These are phyloP conservation scores for Typhlichthys eigenmanni DNA, from an alignment of 2,797 vertebrate genomes.

Conservation along the genomic window DNA sequence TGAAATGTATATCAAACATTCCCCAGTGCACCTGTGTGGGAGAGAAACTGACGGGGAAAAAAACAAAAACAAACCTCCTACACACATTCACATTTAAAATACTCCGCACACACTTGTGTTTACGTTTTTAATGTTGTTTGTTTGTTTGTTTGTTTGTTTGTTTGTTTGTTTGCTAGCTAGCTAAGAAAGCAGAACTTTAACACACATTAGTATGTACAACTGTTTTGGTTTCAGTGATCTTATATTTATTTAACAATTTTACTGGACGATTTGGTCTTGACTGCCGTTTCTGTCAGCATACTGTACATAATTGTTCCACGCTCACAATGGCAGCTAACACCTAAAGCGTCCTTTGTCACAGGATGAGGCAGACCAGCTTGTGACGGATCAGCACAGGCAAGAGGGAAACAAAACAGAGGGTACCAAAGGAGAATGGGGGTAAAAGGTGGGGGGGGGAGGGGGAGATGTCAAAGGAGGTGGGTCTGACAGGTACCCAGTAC, in stretches of 20 bases:
- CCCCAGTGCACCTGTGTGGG: background rate
- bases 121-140: too few relatives aligned
- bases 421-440: constrained; percentile 1
- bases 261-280: constrained; percentile 31
- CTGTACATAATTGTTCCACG: constrained; percentile 30
- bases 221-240: background rate
- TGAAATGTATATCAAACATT: background rate
- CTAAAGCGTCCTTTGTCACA: constrained; percentile 41
- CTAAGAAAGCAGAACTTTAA: background rate
- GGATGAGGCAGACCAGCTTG: constrained; percentile 47
- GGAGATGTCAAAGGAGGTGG: constrained; percentile 42
- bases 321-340: constrained; percentile 24
- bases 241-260: background rate
- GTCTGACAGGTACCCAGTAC: constrained; percentile 33
- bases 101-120: background rate
- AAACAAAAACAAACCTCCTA: background rate
- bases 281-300: constrained; percentile 23
- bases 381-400: constrained; percentile 33
- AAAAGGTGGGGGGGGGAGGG: background rate
- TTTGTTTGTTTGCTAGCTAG: background rate
- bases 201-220: background rate
- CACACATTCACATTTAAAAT: constrained; percentile 7
- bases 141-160: too few relatives aligned
- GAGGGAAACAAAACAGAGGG: constrained; percentile 15
- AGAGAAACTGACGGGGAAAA: background rate